phyloP scores from a whole-genome alignment of 1,140 invertebrate species.

The Drosophila varians region DNA sequence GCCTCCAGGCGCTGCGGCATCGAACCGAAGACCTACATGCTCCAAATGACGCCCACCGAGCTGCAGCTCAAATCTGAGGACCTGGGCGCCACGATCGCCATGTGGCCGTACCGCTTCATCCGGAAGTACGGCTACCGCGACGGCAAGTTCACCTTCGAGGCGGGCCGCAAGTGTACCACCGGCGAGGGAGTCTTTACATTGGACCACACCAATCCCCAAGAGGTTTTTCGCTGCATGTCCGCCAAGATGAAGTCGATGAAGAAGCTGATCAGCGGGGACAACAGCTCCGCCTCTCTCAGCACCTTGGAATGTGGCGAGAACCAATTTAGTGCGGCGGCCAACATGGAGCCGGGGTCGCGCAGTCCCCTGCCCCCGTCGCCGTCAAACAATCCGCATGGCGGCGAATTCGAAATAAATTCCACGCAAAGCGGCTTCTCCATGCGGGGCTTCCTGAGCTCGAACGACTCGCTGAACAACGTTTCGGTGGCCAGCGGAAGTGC shows the following conservation, averaged over 20 bases:
- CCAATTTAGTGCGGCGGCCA: slow-evolving; percentile 89
- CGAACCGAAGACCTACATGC: slow-evolving; percentile 88
- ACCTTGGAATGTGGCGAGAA: slow-evolving; percentile 89
- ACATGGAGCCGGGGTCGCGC: slow-evolving; percentile 90
- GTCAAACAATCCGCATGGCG: slow-evolving; percentile 84
- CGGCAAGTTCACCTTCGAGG: slow-evolving; percentile 94
- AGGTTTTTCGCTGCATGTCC: slow-evolving; percentile 91
- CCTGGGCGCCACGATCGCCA: slow-evolving; percentile 87
- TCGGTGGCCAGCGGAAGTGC: slow-evolving; percentile 33
- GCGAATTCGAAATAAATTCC: slow-evolving; percentile 68
- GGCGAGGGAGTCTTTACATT: slow-evolving; percentile 93
- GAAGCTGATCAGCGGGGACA: slow-evolving; percentile 89
- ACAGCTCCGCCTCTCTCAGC: slow-evolving; percentile 87
- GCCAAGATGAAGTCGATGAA: slow-evolving; percentile 94
- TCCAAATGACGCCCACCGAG: slow-evolving; percentile 89
- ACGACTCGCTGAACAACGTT: slow-evolving; percentile 76
- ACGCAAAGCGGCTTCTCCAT: slow-evolving; percentile 71
- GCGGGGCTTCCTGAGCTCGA: slow-evolving; percentile 72
- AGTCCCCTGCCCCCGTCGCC: slow-evolving; percentile 90
- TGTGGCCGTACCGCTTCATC: slow-evolving; percentile 95
- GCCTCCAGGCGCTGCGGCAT: slow-evolving; percentile 90
- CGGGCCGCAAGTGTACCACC: slow-evolving; percentile 93
- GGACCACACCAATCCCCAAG: slow-evolving; percentile 90
- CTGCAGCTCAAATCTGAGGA: slow-evolving; percentile 89
- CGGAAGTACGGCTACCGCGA: slow-evolving; percentile 92